These are phyloP conservation scores for Philonicus albiceps DNA, from an alignment of 2,888 invertebrate genomes.

Conservation along the genomic window DNA sequence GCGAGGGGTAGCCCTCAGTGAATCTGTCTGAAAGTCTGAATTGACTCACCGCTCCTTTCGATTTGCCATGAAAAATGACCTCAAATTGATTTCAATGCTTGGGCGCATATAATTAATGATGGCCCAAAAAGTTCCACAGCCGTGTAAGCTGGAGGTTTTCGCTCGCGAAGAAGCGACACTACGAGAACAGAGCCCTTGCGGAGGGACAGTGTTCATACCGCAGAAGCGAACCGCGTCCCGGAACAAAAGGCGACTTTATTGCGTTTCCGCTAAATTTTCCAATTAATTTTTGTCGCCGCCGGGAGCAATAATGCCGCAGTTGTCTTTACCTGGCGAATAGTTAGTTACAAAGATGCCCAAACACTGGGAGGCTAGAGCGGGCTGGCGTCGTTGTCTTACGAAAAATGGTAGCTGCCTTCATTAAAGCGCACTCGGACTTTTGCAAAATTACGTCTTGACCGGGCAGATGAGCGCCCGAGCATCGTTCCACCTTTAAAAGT, in stretches of 20 bases:
- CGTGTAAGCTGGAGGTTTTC: background rate
- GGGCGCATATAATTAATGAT: constrained; percentile 50
- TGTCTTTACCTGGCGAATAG: background rate
- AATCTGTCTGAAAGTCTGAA: constrained; percentile 18
- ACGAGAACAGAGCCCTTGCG: background rate
- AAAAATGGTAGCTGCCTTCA: background rate
- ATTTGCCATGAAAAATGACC: constrained; percentile 50
- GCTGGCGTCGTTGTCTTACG: background rate
- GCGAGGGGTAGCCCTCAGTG: background rate
- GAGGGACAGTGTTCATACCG: background rate
- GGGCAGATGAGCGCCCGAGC: background rate
- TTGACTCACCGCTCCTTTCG: constrained; percentile 12
- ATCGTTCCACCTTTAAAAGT: background rate
- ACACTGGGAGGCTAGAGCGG: background rate
- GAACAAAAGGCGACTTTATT: background rate
- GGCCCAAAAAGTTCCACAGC: constrained; percentile 39
- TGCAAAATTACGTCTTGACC: background rate
- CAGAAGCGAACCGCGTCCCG: background rate
- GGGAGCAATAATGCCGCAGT: background rate
- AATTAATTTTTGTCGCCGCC: background rate
- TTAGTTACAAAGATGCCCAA: background rate
- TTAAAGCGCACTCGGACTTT: background rate
- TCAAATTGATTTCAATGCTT: constrained; percentile 50
- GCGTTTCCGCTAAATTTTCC: background rate
- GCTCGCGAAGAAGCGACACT: background rate